Percentiles rank a stretch among this genome's conserved stretches.
phyloP scores from a whole-genome alignment of 2,888 invertebrate species.

The Rhabditoides inermis region DNA sequence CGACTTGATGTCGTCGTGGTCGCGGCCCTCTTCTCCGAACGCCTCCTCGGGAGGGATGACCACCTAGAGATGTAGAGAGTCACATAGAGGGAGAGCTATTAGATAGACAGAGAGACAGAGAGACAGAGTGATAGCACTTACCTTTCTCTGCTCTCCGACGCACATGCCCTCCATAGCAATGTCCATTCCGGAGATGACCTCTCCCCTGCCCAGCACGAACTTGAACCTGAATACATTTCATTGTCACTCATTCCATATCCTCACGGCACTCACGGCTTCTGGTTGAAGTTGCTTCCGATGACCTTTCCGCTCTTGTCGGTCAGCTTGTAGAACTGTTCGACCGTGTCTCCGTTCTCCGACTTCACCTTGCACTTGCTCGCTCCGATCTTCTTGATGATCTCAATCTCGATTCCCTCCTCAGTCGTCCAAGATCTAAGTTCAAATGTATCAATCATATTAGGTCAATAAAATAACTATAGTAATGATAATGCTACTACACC shows the following conservation, averaged over 20 bases:
- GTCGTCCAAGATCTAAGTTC: constrained; percentile 48
- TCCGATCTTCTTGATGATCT: constrained; percentile 50
- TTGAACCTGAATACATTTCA: constrained; percentile 24
- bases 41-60: constrained; percentile 46
- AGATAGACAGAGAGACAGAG: background rate
- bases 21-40: constrained; percentile 33
- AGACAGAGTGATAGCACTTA: background rate
- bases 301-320: constrained; percentile 45
- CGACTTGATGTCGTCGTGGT: constrained; percentile 11
- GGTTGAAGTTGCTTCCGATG: constrained; percentile 47
- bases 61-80: constrained; percentile 9
- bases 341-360: constrained; percentile 41
- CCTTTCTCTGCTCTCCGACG: constrained; percentile 43
- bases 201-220: constrained; percentile 42
- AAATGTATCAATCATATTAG: no score
- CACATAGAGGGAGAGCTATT: background rate
- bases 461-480: no score
- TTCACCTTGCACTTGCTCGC: constrained; percentile 46
- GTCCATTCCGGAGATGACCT: constrained; percentile 49
- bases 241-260: background rate
- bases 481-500: no score
- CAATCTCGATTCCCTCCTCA: constrained; percentile 48
- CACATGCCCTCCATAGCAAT: constrained; percentile 43
- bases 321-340: constrained; percentile 50
- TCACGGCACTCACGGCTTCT: constrained; percentile 33